A percentile compares a stretch with the other conserved stretches of the same genome.
These are phyloP conservation scores for Cantharis rufa DNA, from an alignment of 2,888 invertebrate species.

Conservation along the genomic window DNA sequence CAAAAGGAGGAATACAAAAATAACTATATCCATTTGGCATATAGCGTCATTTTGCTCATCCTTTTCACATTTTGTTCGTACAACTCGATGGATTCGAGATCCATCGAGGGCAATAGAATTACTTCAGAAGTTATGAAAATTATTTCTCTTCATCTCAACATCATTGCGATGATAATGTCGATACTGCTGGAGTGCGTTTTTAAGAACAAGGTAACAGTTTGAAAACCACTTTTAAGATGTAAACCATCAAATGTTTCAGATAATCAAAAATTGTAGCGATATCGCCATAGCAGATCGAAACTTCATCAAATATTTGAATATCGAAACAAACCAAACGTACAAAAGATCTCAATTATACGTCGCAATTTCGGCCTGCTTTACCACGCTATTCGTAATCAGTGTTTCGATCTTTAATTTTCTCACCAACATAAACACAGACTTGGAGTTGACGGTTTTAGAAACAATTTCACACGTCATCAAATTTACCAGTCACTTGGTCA, in stretches of 20 bases:
- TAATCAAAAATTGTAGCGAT: neutral
- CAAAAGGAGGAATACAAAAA: neutral
- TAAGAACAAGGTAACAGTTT: neutral
- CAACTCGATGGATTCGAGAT: neutral
- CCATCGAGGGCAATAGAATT: neutral
- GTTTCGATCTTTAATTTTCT: neutral
- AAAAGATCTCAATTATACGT: neutral
- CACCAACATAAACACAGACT: neutral
- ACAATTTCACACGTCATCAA: neutral
- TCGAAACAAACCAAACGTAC: neutral
- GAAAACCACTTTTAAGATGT: neutral
- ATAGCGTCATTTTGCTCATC: neutral
- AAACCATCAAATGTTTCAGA: neutral
- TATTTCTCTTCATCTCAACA: neutral
- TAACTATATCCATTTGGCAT: neutral
- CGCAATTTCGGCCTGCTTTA: neutral
- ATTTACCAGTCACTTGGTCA: neutral
- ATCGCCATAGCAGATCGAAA: neutral
- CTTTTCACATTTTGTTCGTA: neutral
- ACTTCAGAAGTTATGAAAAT: neutral
- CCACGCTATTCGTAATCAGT: neutral
- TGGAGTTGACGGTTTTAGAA: neutral
- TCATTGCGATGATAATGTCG: neutral
- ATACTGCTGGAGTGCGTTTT: neutral
- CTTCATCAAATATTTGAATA: neutral